Conservation (phyloP, 2,797 vertebrate species). For the Sardinella longiceps region DNA sequence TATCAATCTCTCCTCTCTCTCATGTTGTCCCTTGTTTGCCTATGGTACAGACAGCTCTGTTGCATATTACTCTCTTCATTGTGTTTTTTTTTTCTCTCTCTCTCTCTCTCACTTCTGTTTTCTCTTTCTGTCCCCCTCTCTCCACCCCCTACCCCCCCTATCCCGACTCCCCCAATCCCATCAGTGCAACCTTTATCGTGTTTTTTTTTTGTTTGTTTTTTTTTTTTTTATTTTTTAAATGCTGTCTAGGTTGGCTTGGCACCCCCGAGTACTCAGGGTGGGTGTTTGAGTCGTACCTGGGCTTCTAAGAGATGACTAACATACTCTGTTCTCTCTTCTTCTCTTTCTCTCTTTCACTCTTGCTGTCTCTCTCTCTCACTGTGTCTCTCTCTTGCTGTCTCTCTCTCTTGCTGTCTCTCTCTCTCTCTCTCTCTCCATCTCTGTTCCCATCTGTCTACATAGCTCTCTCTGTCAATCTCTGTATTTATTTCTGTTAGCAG, state of each 20-base stretch:
- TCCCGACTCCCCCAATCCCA: constrained; percentile 70
- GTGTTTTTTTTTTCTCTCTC: constrained; percentile 65
- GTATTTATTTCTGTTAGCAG: neutral
- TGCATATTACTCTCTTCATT: constrained; percentile 69
- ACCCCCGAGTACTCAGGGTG: constrained; percentile 62
- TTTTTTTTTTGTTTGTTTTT: constrained; percentile 63
- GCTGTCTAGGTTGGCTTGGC: constrained; percentile 79
- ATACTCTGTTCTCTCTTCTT: constrained; percentile 43
- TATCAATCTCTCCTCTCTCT: constrained; percentile 52
- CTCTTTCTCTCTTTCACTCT: neutral
- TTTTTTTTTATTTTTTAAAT: constrained; percentile 75
- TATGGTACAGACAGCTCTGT: constrained; percentile 73
- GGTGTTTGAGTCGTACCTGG: constrained; percentile 76
- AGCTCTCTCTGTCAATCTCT: constrained; percentile 48
- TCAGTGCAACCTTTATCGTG: constrained; percentile 76
- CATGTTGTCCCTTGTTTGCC: constrained; percentile 88
- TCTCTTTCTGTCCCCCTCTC: constrained; percentile 69
- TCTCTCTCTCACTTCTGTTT: constrained; percentile 74
- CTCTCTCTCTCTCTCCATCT: constrained; percentile 27
- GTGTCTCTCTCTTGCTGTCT: constrained; percentile 35
- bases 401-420: neutral
- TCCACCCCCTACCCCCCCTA: constrained; percentile 44
- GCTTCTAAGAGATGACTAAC: constrained; percentile 76
- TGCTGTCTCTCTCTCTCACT: constrained; percentile 29
- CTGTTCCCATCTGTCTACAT: constrained; percentile 35